Base-by-base conservation (phyloP, 1,140 invertebrate genomes). In the Cyclargus thomasi region DNA sequence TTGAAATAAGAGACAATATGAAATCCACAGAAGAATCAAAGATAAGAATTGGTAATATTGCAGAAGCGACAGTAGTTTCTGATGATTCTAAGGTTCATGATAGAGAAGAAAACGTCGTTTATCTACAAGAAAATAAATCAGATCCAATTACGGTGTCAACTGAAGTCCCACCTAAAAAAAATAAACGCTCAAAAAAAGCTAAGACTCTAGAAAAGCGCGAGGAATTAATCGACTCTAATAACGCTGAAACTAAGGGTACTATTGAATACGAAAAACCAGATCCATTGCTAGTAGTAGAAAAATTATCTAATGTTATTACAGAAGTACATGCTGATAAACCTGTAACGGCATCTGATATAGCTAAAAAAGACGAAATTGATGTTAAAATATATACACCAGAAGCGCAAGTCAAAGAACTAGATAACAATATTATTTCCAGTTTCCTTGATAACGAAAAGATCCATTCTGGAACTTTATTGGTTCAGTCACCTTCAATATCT, bases 401-500 rank as follows among this genome's bases (percentile, higher is more conserved):
- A 59, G 21, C 17, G n/a, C 10, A 55, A 17, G 16, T 55, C 18
- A 18, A 55, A 18, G 8, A 29, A 29, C 5, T 7, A 47, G 39
- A 47, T 20, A 59, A 59, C 1, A 21, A 59, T 59, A 21, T 20
- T 20, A 20, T 59, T 20, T 21, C 21, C 21, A 59, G 18, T 59
- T 59, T 59, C 11, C 6, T 59, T 59, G 55, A 59, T 10, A 59
- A 21, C 11, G 55, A 59, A 17, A 59, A 21, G 10, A 64, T 57
- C 36, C 65, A 59, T 62, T 63, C 64, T 74, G 39, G 8, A 47
- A 47, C 14, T 47, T 47, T 47, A 47, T 14, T 47, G 14, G 2
- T 16, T 11, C 11, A 47, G 14, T 16, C 39, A 47, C 11, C 14
- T 8, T 47, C 14, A 47, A 16, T 14, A 11, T 2, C 10, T 47